Percentiles rank a stretch among this genome's conserved stretches.
Evolutionary conservation across 2,888 invertebrate species (phyloP).

Genomic region (Eristalinus aeneus): DNA sequence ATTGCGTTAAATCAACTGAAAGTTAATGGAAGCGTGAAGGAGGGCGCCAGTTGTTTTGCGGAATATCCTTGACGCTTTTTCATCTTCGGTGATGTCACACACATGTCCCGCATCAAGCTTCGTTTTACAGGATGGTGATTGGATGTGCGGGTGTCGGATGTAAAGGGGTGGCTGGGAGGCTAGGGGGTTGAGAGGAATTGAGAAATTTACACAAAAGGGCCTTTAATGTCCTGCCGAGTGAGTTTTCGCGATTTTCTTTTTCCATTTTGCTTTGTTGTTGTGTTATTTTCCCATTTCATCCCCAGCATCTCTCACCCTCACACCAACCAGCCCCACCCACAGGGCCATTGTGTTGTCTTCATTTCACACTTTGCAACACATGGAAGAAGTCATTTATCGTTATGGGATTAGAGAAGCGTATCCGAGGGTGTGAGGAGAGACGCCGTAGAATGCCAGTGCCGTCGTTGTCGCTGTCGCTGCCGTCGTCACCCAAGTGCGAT

Average conservation of each 20-base stretch:
- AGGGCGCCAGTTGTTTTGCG: conserved; percentile 61
- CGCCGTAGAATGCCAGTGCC: conserved; percentile 11
- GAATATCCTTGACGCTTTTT: conserved; percentile 58
- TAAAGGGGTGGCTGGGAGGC: too few species aligned
- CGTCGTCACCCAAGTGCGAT: not conserved
- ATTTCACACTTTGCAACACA: conserved; percentile 63
- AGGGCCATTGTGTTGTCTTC: conserved; percentile 25
- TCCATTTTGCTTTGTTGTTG: not conserved
- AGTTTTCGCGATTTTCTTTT: conserved; percentile 29
- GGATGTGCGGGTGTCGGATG: too few species aligned
- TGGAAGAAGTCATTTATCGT: conserved; percentile 63
- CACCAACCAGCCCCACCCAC: not conserved
- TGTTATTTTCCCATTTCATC: not conserved
- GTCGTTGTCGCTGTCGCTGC: not conserved
- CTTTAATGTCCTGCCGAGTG: conserved; percentile 52
- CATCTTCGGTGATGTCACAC: conserved; percentile 58
- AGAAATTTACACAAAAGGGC: conserved; percentile 19
- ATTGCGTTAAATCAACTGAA: conserved; percentile 68
- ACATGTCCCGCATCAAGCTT: not conserved
- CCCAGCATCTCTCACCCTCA: not conserved
- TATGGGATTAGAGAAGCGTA: conserved; percentile 58
- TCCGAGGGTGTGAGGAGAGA: conserved; percentile 22
- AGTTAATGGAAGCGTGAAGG: conserved; percentile 66
- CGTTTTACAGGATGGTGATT: not conserved
- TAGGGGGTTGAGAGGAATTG: not conserved